These are phyloP conservation scores for Parotia lawesii DNA, from an alignment of 2,113 vertebrate genomes.

Conservation along the genomic window DNA sequence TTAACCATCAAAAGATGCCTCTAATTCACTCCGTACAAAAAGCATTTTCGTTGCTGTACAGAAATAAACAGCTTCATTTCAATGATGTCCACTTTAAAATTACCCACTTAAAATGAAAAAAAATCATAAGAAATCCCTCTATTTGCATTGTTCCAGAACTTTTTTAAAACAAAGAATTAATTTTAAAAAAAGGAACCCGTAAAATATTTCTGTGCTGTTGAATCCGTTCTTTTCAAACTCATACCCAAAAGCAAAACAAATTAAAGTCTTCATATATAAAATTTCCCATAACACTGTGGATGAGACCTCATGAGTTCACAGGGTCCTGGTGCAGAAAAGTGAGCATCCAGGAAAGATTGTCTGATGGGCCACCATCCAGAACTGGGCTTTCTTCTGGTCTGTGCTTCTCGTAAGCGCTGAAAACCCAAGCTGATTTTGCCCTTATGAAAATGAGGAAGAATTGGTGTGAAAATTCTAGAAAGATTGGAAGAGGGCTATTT, in stretches of 20 bases:
- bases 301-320: neutral
- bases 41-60: neutral
- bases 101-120: neutral
- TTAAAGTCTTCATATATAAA: neutral
- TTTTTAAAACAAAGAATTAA: neutral
- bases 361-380: neutral
- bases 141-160: neutral
- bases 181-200: neutral
- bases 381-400: neutral
- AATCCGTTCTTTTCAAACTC: neutral
- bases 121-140: neutral
- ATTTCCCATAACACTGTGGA: neutral
- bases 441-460: neutral
- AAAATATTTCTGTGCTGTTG: neutral
- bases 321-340: neutral
- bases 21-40: neutral
- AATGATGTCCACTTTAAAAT: neutral
- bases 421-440: neutral
- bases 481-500: neutral
- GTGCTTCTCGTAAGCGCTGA: neutral
- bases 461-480: neutral
- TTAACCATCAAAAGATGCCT: neutral
- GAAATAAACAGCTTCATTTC: neutral
- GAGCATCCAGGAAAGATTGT: neutral
- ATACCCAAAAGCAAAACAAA: neutral